Evolutionary conservation across 2,797 vertebrate species (phyloP).

Genomic region (Vireo griseus): DNA sequence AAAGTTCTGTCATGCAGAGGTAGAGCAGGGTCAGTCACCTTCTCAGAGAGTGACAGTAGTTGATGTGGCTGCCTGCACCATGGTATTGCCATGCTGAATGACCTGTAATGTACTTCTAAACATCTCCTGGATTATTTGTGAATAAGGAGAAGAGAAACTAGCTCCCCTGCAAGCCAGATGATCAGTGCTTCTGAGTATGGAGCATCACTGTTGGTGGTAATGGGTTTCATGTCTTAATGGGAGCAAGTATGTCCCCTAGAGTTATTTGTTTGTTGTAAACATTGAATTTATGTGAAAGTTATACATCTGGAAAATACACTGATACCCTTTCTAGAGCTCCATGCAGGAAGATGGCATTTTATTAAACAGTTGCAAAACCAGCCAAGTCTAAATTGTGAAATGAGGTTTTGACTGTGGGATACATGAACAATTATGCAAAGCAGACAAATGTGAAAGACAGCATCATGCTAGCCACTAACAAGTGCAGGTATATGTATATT

Average conservation of each 20-base stretch:
- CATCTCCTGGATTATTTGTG: background rate
- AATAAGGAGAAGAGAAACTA: background rate
- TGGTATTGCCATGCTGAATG: background rate
- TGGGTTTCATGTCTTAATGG: background rate
- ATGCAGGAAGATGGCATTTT: background rate
- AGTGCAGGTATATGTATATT: background rate
- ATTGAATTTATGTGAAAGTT: background rate
- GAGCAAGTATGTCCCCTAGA: background rate
- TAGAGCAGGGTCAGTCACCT: background rate
- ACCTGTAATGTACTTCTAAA: background rate
- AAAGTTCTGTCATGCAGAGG: background rate
- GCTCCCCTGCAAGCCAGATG: rapidly evolving
- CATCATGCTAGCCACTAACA: background rate
- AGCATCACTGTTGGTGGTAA: background rate
- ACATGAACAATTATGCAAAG: background rate
- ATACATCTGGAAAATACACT: background rate
- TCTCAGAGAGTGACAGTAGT: background rate
- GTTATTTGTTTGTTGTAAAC: background rate
- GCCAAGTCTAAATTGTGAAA: background rate
- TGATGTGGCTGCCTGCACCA: rapidly evolving
- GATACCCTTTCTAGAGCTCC: background rate
- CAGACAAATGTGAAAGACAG: background rate
- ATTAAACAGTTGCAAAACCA: background rate
- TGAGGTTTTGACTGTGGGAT: background rate
- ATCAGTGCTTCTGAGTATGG: background rate